Evolutionary conservation across 2,797 vertebrate genomes (phyloP).

Genomic region (Decapterus maruadsi): DNA sequence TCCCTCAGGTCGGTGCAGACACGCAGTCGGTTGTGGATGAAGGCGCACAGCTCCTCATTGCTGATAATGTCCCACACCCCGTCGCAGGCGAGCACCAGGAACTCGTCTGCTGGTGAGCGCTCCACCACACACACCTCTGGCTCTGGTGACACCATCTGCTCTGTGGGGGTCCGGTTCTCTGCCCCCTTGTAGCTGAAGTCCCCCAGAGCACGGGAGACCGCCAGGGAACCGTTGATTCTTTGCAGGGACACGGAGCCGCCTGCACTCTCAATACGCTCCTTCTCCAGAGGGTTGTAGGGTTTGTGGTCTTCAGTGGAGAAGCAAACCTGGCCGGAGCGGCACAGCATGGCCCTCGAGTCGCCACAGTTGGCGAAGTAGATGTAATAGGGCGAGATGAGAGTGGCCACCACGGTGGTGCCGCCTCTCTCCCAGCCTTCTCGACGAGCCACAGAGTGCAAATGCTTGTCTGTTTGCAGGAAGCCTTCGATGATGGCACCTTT

Average conservation of each 20-base stretch:
- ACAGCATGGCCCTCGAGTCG: conserved; percentile 86
- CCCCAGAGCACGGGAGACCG: conserved; percentile 88
- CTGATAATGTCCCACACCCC: conserved; percentile 89
- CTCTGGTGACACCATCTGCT: conserved; percentile 90
- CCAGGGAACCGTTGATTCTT: conserved; percentile 89
- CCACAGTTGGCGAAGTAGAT: conserved; percentile 89
- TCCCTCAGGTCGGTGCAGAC: conserved; percentile 87
- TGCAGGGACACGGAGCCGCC: conserved; percentile 87
- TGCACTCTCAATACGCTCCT: conserved; percentile 87
- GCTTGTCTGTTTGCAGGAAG: conserved; percentile 85
- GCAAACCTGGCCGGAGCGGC: conserved; percentile 81
- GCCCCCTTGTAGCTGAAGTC: conserved; percentile 90
- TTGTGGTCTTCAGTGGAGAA: conserved; percentile 91
- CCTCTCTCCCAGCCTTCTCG: conserved; percentile 85
- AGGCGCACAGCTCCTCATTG: conserved; percentile 86
- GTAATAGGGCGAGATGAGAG: conserved; percentile 83
- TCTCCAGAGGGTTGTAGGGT: conserved; percentile 86
- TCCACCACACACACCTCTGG: conserved; percentile 87
- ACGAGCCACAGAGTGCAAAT: conserved; percentile 80
- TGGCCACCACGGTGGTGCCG: conserved; percentile 82
- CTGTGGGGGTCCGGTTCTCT: conserved; percentile 81
- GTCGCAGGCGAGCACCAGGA: conserved; percentile 89
- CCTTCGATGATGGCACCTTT: conserved; percentile 80
- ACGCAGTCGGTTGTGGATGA: conserved; percentile 85
- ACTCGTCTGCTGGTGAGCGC: conserved; percentile 86